phyloP scores from a whole-genome alignment of 2,797 vertebrate genomes.

The Denticeps clupeoides region DNA sequence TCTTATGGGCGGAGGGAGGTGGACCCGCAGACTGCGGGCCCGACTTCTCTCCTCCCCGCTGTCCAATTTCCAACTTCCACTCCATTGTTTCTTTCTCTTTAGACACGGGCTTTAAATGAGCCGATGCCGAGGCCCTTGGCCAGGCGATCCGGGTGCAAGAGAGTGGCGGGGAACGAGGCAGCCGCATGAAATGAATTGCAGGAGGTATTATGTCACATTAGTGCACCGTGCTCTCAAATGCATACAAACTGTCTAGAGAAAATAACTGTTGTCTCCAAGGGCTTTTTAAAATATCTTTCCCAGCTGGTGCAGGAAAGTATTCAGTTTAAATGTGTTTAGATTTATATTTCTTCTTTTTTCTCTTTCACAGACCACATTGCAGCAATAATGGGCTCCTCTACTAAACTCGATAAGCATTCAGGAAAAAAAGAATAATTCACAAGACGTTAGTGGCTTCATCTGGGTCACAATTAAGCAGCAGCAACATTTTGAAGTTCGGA shows the following conservation, averaged over 20 bases:
- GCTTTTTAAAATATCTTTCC: background rate
- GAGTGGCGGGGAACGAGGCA: background rate
- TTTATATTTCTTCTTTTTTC: too few relatives aligned
- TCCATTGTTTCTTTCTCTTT: constrained; percentile 1
- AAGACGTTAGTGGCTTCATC: too few relatives aligned
- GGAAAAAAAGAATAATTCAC: background rate
- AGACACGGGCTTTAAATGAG: constrained; percentile 10
- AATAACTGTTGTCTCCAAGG: background rate
- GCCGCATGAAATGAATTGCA: background rate
- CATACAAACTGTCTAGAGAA: background rate
- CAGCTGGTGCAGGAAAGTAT: too few relatives aligned
- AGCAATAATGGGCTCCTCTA: too few relatives aligned
- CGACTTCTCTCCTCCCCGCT: constrained; percentile 10
- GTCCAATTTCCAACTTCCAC: constrained; percentile 9
- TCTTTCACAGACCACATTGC: too few relatives aligned
- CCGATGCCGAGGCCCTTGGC: background rate
- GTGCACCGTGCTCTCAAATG: background rate
- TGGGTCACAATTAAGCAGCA: too few relatives aligned
- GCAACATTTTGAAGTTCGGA: too few relatives aligned
- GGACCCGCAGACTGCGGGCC: constrained; percentile 7
- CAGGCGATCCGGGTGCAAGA: constrained; percentile 1
- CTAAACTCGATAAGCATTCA: too few relatives aligned
- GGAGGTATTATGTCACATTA: constrained; percentile 1
- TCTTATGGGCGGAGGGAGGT: constrained; percentile 17
- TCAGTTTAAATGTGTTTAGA: too few relatives aligned